These are phyloP conservation scores for Drosophila melanosoma DNA, from an alignment of 2,888 invertebrate species.

Conservation along the genomic window DNA sequence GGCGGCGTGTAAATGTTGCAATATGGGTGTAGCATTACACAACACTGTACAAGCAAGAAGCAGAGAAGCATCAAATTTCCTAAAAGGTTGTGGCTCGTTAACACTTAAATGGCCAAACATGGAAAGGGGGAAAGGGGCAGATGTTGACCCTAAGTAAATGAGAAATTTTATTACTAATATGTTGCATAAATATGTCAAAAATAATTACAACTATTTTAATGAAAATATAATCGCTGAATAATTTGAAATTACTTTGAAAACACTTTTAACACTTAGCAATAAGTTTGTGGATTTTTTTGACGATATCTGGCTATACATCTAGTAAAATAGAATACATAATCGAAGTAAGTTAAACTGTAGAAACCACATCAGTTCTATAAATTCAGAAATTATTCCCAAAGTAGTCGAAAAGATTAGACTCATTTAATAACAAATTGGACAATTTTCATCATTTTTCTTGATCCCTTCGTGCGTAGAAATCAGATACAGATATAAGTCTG, in stretches of 20 bases:
- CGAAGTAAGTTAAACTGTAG: neutral
- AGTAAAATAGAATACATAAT: neutral
- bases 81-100: slow-evolving; percentile 7
- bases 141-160: neutral
- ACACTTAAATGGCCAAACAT: slow-evolving; percentile 16
- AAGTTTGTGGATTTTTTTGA: no score
- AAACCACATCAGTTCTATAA: neutral
- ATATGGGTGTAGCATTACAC: slow-evolving; percentile 45
- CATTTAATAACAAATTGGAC: neutral
- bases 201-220: neutral
- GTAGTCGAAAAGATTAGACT: neutral
- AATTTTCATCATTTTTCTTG: neutral
- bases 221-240: neutral
- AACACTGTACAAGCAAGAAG: slow-evolving; percentile 31
- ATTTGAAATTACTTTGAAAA: neutral
- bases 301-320: neutral
- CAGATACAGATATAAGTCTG: slow-evolving; percentile 7
- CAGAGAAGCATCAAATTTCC: slow-evolving; percentile 44
- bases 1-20: slow-evolving; percentile 25
- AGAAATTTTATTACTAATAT: neutral
- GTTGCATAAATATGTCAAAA: neutral
- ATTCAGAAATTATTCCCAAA: neutral
- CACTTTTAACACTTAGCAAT: neutral
- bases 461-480: neutral
- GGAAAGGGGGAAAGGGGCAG: no score